These are phyloP conservation scores for Rafetus swinhoei DNA, from an alignment of 2,113 vertebrate species.

Conservation along the genomic window DNA sequence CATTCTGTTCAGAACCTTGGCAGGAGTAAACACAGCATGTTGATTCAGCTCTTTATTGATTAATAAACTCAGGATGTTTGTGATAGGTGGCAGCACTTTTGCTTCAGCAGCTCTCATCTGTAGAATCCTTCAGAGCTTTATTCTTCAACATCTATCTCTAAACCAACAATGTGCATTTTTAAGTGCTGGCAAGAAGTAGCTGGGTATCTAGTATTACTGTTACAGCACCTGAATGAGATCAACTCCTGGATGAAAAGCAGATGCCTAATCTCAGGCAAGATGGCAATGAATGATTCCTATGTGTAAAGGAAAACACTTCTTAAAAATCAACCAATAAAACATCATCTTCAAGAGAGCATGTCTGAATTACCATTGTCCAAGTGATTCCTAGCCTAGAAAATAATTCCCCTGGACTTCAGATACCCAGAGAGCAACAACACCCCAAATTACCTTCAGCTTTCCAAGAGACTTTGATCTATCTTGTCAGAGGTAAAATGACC, in stretches of 20 bases:
- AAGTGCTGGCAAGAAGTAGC: background rate
- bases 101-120: background rate
- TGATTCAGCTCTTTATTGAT: background rate
- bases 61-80: background rate
- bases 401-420: background rate
- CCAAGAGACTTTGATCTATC: background rate
- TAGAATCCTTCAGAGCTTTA: background rate
- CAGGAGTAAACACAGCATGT: accelerated
- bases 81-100: background rate
- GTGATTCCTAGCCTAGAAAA: background rate
- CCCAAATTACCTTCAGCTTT: background rate
- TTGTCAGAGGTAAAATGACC: background rate
- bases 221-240: background rate
- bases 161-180: background rate
- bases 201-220: background rate
- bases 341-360: background rate
- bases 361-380: background rate
- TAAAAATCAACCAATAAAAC: background rate
- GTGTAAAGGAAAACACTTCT: background rate
- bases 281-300: background rate
- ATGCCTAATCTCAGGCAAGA: background rate
- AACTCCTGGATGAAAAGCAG: background rate
- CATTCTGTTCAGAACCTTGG: background rate
- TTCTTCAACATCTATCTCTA: background rate
- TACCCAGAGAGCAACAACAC: background rate